Conservation (phyloP, 2,113 vertebrate genomes). For the Platichthys flesus region DNA sequence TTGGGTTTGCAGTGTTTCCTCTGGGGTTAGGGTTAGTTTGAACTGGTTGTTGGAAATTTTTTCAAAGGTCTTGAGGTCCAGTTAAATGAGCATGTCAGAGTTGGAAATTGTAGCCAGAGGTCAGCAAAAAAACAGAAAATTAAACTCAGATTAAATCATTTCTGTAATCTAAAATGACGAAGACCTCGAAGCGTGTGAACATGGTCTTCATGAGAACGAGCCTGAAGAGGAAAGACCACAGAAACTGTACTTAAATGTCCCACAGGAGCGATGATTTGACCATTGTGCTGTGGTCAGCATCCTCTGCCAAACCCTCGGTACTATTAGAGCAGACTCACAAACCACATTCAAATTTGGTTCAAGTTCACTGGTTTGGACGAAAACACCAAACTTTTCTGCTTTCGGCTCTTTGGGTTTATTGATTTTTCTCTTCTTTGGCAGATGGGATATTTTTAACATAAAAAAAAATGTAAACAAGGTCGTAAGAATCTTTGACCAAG, state of each 20-base stretch:
- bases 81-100: slow-evolving; percentile 1
- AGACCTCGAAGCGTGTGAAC: slow-evolving; percentile 20
- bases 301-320: slow-evolving; percentile 30
- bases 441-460: not conserved
- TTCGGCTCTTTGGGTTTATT: not conserved
- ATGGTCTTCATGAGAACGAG: slow-evolving; percentile 41
- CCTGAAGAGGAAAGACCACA: slow-evolving; percentile 33
- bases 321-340: slow-evolving; percentile 24
- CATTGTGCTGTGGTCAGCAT: slow-evolving; percentile 45
- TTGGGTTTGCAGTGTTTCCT: slow-evolving; percentile 14
- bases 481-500: not conserved
- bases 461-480: not conserved
- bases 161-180: slow-evolving; percentile 16
- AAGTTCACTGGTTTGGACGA: slow-evolving; percentile 1
- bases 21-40: not conserved
- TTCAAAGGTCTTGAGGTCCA: slow-evolving; percentile 11
- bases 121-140: slow-evolving; percentile 20
- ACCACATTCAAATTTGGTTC: slow-evolving; percentile 22
- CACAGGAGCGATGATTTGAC: slow-evolving; percentile 49
- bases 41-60: slow-evolving; percentile 6
- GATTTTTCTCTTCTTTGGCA: not conserved
- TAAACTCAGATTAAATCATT: not conserved
- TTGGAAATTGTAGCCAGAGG: slow-evolving; percentile 6
- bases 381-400: slow-evolving; percentile 1
- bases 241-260: slow-evolving; percentile 68